Evolutionary conservation across 2,888 invertebrate genomes (phyloP), one percentile per base, ranked within the genome.

Genomic region (Chromoteleia sp.): DNA sequence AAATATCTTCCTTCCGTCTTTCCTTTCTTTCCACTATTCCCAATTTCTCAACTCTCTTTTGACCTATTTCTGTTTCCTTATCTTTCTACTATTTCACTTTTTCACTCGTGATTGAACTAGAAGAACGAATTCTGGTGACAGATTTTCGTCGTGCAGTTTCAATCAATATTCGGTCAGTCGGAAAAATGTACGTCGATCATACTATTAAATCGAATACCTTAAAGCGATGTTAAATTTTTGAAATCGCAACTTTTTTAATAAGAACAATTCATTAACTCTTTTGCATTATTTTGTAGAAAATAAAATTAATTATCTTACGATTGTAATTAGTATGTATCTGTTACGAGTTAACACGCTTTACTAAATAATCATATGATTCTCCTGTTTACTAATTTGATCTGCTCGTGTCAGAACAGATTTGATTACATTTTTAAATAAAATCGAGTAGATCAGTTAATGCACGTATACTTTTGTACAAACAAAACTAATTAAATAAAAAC

Each of bases 181-280:
- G 83, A 87, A 85, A 85, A 86, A 86, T 83, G 85, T 81, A 81
- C 81, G 84, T 83, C 82, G 63, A 76, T 70, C 82, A 76, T 59
- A 78, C 67, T 71, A 67, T 79, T 74, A 65, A 74, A 74, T 61
- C 77, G 56, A 70, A 76, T 75, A 77, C 56, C 81, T 75, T 63
- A 50, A 30, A 45, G 43, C 65, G 65, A 80, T 78, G 84, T 82
- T 82, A 83, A 83, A 84, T 70, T 74, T 75, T 43, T 41, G 30
- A 48, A 58, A 58, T 56, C 52, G 65, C 15, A 15, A 67, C n/a
- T n/a, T 52, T 75, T 75, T 58, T 67, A 10, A 41, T 43, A 21
- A 14, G 48, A 33, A 52, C 33, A 50, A 63, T 54, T 52, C 21
- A 63, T n/a, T 43, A 15, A 12, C 30, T 25, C 3, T 25, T 25